Base-by-base conservation (phyloP, 2,113 vertebrate genomes). In the Cairina moschata region DNA sequence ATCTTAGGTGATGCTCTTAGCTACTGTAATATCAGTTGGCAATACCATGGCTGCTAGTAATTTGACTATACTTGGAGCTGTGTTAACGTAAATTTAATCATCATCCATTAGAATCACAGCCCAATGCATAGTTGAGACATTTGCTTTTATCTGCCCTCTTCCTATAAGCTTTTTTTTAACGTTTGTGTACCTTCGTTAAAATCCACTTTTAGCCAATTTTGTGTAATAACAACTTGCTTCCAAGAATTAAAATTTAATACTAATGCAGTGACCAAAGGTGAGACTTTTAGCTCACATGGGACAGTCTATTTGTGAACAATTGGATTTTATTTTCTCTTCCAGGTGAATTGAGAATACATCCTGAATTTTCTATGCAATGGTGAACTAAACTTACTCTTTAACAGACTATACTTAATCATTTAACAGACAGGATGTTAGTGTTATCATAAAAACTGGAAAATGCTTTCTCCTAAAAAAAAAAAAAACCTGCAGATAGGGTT, bases 291-390 rank as follows among this genome's bases (percentile, higher is more conserved):
- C 42, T 85, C 28, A 23, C 2, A 16, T 62, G 13, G 7, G 28
- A 42, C 23, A 71, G 13, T 15, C 36, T 55, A 8, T 23, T 71
- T 73, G 10, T 60, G 28, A 89, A 60, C 1, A 79, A 38, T 4
- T 69, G 13, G 5, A 17, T 85, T 76, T 65, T 59, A 74, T 85
- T 54, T 87, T 83, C 36, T 69, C 7, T 90, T 85, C 50, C 1
- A 5, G 17, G 2, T 44, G 8, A 68, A 29, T 8, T 46, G 8
- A 15, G 13, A 36, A 58, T 5, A 1, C 44, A 1, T 1, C 5
- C 8, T 32, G 34, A 65, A 7, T 28, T 29, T 20, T 3, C 32
- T 78, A 21, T 46, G 6, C 17, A 25, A 38, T 26, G 3, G 8
- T 78, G 22, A 81, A 31, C 4, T 40, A 40, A 40, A 40, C 40